A percentile compares a stretch with the other conserved stretches of the same genome.
Conservation (phyloP, 2,888 invertebrate genomes). For the Aphelenchoides bicaudatus region DNA sequence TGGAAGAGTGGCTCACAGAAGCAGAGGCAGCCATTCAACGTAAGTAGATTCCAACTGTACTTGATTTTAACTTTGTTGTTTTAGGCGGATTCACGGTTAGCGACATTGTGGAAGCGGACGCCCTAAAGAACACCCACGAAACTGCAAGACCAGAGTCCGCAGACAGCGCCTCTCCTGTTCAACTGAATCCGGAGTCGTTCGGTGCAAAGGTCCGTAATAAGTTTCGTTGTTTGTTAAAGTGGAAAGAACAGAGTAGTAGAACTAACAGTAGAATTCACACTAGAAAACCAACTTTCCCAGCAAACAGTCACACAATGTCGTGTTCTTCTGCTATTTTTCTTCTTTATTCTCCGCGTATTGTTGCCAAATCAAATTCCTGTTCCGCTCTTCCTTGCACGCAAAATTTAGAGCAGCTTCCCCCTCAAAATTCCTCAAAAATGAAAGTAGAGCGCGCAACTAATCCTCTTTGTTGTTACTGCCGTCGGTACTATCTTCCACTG, state of each 20-base stretch:
- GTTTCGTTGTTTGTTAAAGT: background rate
- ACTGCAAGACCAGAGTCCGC: background rate
- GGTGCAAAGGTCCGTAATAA: conserved; percentile 1
- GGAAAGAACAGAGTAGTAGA: too few relatives aligned
- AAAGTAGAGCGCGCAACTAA: background rate
- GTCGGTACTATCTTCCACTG: conserved; percentile 4
- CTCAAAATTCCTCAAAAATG: too few relatives aligned
- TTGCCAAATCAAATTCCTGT: background rate
- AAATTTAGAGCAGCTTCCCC: too few relatives aligned
- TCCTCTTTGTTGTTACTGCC: conserved; percentile 1
- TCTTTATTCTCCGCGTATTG: background rate
- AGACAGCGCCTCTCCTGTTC: background rate
- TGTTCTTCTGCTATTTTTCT: conserved; percentile 4
- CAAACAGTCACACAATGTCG: background rate
- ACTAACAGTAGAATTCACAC: too few relatives aligned
- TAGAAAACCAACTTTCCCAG: too few relatives aligned
- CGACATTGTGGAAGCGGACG: conserved; percentile 27
- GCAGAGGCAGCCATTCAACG: conserved; percentile 31
- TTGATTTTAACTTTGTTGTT: too few relatives aligned
- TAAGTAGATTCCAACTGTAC: too few relatives aligned
- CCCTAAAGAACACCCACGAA: background rate
- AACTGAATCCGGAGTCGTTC: background rate
- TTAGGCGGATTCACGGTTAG: conserved; percentile 32
- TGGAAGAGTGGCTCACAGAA: conserved; percentile 62
- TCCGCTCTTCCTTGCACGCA: too few relatives aligned